Evolutionary conservation across 2,113 vertebrate species (phyloP).

Genomic region (Ophthalmolycus amberensis): DNA sequence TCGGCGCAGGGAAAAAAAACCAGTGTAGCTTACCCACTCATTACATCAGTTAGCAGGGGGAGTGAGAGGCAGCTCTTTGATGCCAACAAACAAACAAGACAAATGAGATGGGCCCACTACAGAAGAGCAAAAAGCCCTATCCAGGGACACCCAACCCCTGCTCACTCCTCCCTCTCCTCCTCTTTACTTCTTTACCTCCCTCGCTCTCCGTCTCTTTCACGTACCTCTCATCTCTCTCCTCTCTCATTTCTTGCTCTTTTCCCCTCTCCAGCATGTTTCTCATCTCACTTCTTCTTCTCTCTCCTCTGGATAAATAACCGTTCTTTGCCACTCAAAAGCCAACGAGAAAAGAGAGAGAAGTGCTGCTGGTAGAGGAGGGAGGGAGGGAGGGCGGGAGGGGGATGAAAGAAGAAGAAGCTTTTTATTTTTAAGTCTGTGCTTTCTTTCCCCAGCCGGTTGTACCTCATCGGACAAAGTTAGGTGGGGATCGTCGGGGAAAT

Average conservation of each 20-base stretch:
- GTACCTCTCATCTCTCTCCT: conserved; percentile 56
- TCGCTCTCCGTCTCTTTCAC: conserved; percentile 39
- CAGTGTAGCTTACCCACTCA: conserved; percentile 81
- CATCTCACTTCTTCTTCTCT: conserved; percentile 38
- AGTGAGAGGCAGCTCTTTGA: conserved; percentile 78
- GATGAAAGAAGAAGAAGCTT: neutral
- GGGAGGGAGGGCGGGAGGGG: neutral
- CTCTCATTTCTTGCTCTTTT: conserved; percentile 53
- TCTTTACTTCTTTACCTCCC: conserved; percentile 15
- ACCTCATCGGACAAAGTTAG: conserved; percentile 49
- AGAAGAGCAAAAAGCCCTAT: conserved; percentile 71
- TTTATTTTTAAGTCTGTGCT: neutral
- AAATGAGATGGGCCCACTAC: conserved; percentile 79
- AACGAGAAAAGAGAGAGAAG: conserved; percentile 38
- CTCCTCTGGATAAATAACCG: conserved; percentile 51
- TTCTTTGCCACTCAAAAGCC: conserved; percentile 51
- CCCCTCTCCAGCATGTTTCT: conserved; percentile 48
- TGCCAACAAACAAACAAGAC: conserved; percentile 82
- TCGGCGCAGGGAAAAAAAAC: conserved; percentile 59
- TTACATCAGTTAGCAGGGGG: conserved; percentile 81
- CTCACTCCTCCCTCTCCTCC: conserved; percentile 54
- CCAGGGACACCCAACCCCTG: conserved; percentile 76
- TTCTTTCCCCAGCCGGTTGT: conserved; percentile 2
- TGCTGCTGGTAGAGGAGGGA: neutral
- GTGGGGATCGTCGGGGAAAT: conserved; percentile 30